Evolutionary conservation across 2,888 invertebrate genomes (phyloP), one percentile per base, ranked within the genome.

Genomic region (Catocala sponsa): DNA sequence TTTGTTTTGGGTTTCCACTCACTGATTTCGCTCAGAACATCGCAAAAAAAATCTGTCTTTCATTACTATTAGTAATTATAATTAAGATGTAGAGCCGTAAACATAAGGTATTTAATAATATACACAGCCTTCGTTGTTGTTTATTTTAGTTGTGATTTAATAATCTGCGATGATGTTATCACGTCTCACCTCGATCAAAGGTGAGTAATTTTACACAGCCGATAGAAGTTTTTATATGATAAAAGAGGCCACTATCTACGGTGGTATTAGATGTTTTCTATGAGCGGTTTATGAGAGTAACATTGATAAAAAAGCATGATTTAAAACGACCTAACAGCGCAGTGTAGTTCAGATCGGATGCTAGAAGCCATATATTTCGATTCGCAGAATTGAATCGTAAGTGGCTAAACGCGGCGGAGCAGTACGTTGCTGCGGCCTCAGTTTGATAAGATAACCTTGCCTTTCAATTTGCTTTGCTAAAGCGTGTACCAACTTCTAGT

Each of bases 371-470:
- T 65, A 61, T 48, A 71, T 68, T 71, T 68, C 52, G 48, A 67
- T 84, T 84, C 78, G 78, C 78, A 74, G 82, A 85, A 84, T 79
- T 76, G 72, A 83, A 79, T 78, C 65, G 74, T 79, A 78, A 81
- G 79, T 78, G 76, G 78, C 71, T 71, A 78, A 78, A 75, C 73
- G 63, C 66, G 54, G 65, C 73, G 66, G 75, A 79, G 69, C 74
- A 38, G 11, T 10, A 25, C 80, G 81, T 76, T 83, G 87, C 78
- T 83, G 86, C 86, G 89, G 88, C 88, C 87, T 80, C 88, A 77
- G 75, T 62, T 81, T 89, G 94, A 94, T 94, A 93, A 94, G 92
- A 94, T 94, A 94, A 94, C 94, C 94, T 94, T 93, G 94, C 89
- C 89, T 92, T 91, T 84, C 89, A 91, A 92, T 92, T 92, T 91